Conservation (phyloP, 2,113 vertebrate species). For the Falco punctatus region DNA sequence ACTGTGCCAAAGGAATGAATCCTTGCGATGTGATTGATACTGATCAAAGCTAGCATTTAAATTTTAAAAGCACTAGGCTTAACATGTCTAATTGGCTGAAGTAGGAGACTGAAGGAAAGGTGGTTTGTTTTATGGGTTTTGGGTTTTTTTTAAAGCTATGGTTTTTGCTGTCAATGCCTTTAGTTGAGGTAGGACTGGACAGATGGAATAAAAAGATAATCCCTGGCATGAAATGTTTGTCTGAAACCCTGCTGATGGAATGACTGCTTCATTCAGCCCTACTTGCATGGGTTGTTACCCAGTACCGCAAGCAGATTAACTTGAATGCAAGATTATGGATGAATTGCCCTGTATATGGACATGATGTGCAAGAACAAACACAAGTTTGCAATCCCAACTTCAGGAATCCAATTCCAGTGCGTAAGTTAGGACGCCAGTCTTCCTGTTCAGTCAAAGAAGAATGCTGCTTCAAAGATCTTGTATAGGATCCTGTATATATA, state of each 20-base stretch:
- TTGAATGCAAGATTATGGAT: neutral
- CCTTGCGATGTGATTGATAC: neutral
- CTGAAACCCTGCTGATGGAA: neutral
- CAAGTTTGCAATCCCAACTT: neutral
- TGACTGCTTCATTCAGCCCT: neutral
- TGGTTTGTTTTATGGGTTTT: neutral
- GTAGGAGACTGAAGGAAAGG: too few species aligned
- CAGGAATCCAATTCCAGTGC: neutral
- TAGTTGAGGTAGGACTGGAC: neutral
- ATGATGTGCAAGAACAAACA: neutral
- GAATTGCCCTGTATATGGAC: neutral
- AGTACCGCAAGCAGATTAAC: neutral
- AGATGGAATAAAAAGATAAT: neutral
- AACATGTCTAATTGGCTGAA: neutral
- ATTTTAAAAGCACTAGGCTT: neutral
- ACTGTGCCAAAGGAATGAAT: neutral
- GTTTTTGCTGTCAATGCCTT: neutral
- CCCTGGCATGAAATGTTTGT: neutral
- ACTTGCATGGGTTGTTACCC: neutral
- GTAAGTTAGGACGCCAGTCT: neutral
- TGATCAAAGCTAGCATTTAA: neutral
- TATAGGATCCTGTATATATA: too few species aligned
- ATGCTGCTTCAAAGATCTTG: neutral
- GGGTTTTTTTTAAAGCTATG: neutral
- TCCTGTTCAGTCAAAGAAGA: neutral